Conservation (phyloP, 2,888 invertebrate genomes). For the Octodonta nipae region DNA sequence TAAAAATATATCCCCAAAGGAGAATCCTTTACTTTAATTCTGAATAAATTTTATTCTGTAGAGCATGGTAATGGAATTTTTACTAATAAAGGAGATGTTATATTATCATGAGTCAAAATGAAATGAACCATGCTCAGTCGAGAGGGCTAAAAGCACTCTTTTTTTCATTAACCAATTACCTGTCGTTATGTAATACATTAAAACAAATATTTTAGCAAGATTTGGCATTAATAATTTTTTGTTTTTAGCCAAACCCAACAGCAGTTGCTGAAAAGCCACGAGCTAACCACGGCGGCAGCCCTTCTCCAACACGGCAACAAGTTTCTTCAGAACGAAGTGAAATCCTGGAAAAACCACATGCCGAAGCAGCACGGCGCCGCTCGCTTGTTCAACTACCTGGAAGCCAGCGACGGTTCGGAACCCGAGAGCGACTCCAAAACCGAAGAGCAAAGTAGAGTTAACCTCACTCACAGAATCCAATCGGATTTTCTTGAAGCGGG, state of each 20-base stretch:
- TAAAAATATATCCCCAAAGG: too few species aligned
- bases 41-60: too few species aligned
- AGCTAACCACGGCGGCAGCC: conserved; percentile 29
- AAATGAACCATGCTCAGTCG: too few species aligned
- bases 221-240: not conserved
- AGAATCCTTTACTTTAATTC: too few species aligned
- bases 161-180: too few species aligned
- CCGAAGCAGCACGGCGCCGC: conserved; percentile 48
- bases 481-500: conserved; percentile 54
- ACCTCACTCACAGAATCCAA: conserved; percentile 31
- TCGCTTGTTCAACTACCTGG: conserved; percentile 58
- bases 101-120: too few species aligned
- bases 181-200: too few species aligned
- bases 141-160: too few species aligned
- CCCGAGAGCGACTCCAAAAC: conserved; percentile 37
- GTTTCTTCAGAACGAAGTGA: conserved; percentile 27
- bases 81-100: too few species aligned
- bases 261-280: conserved; percentile 22
- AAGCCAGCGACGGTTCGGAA: conserved; percentile 59
- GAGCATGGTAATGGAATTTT: too few species aligned
- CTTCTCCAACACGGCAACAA: conserved; percentile 31
- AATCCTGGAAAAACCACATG: conserved; percentile 27
- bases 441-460: conserved; percentile 30
- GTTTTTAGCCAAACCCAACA: conserved; percentile 11
- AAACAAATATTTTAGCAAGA: too few species aligned